phyloP scores from a whole-genome alignment of 2,797 vertebrate genomes.

The Myotis pilosus region DNA sequence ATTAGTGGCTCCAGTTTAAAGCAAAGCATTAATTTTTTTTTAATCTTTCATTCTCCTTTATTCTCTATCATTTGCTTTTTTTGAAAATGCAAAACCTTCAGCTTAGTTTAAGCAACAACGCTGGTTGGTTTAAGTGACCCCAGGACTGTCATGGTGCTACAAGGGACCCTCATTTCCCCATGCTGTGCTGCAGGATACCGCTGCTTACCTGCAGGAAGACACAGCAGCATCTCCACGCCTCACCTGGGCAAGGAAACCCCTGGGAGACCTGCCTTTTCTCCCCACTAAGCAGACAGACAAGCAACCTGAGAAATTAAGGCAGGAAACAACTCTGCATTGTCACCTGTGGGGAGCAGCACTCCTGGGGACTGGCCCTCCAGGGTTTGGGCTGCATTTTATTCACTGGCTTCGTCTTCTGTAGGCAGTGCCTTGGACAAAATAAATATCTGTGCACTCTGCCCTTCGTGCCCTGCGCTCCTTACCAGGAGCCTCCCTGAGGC shows the following conservation, averaged over 20 bases:
- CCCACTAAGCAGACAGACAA: conserved; percentile 50
- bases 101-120: background rate
- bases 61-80: background rate
- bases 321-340: background rate
- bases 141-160: background rate
- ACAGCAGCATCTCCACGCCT: background rate
- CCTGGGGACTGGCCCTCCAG: conserved; percentile 9
- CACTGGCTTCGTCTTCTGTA: background rate
- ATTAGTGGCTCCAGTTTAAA: background rate
- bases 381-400: background rate
- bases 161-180: background rate
- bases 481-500: background rate
- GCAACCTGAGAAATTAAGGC: conserved; percentile 43
- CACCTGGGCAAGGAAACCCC: conserved; percentile 19
- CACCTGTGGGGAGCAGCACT: conserved; percentile 41
- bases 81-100: background rate
- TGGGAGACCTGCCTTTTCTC: conserved; percentile 39
- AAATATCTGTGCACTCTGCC: background rate
- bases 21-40: background rate
- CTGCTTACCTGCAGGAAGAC: background rate
- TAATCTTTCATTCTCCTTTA: background rate
- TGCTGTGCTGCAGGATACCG: background rate
- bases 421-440: background rate
- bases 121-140: background rate
- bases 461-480: background rate